These are phyloP conservation scores for Pachyramphus minor DNA, from an alignment of 2,113 vertebrate species.

Conservation along the genomic window DNA sequence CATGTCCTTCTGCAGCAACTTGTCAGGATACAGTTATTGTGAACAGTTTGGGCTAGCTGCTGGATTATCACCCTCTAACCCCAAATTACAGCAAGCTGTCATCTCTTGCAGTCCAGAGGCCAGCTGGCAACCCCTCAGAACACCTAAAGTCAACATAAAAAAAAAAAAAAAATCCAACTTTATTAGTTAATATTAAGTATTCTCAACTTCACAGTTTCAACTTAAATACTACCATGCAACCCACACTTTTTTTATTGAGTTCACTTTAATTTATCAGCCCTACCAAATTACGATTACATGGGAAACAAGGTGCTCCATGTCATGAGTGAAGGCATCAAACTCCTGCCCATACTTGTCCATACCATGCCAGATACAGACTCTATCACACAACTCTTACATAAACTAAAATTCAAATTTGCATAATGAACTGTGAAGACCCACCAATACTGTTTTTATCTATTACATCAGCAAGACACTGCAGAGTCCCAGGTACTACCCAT, in stretches of 20 bases:
- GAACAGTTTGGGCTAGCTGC: background rate
- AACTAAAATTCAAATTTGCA: background rate
- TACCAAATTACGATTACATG: background rate
- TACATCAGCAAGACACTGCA: background rate
- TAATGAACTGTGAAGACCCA: background rate
- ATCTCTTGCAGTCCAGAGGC: background rate
- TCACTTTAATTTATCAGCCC: background rate
- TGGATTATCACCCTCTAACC: background rate
- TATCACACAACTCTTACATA: background rate
- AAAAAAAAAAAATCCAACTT: background rate
- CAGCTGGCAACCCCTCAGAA: background rate
- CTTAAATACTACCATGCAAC: background rate
- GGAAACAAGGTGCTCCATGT: background rate
- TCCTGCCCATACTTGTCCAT: background rate
- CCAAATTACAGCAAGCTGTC: background rate
- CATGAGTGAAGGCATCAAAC: background rate
- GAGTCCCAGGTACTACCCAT: background rate
- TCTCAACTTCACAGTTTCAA: background rate
- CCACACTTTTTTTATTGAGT: background rate
- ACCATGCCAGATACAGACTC: background rate
- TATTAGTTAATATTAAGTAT: background rate
- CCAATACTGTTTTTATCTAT: background rate
- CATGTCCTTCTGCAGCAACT: background rate
- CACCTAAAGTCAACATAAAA: background rate
- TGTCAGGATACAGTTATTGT: background rate